Evolutionary conservation across 2,797 vertebrate genomes (phyloP), one percentile per base, ranked within the genome.

Genomic region (Pipistrellus pygmaeus): DNA sequence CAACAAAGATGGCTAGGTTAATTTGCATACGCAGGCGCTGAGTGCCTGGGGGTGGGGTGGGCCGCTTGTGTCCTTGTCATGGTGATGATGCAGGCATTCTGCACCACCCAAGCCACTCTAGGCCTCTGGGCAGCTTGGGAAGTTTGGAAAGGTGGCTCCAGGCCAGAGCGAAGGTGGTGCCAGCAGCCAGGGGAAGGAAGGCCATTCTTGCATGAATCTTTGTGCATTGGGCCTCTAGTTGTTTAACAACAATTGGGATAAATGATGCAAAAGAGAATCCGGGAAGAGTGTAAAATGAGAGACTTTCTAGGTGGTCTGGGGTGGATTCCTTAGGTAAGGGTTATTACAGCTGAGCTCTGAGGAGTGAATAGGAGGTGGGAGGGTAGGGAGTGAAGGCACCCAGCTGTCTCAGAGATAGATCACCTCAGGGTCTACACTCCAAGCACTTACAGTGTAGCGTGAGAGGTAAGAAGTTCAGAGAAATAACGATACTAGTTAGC

Each of bases 191-290:
- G 21, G 53, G 18, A 23, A 55, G 53, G 21, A 55, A 23, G 53
- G 53, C 53, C 53, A 55, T 55, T 55, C 3, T 55, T 55, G 53
- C 53, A 55, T 1, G 21, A 55, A 55, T 55, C 53, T 55, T 55
- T 1, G 3, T 23, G 53, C 53, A 55, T 23, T 6, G 8, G 21
- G 21, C 3, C 20, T 55, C 21, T 23, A 55, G 53, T 96, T 75
- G 55, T 71, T 93, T 89, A 89, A 72, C 77, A 88, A 35, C 80
- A 93, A 84, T 83, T n/a, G 46, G 53, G 46, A 69, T 44, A 17
- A 93, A 94, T 77, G 21, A 30, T 25, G 25, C 51, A 78, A 46
- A 60, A 88, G 90, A 94, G 71, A 91, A 60, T 35, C 48, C 0
- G 5, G 57, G 41, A 78, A 84, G 35, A 88, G 41, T 41, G 2